These are phyloP conservation scores for Polyploca ridens DNA, from an alignment of 2,888 invertebrate species.

Conservation along the genomic window DNA sequence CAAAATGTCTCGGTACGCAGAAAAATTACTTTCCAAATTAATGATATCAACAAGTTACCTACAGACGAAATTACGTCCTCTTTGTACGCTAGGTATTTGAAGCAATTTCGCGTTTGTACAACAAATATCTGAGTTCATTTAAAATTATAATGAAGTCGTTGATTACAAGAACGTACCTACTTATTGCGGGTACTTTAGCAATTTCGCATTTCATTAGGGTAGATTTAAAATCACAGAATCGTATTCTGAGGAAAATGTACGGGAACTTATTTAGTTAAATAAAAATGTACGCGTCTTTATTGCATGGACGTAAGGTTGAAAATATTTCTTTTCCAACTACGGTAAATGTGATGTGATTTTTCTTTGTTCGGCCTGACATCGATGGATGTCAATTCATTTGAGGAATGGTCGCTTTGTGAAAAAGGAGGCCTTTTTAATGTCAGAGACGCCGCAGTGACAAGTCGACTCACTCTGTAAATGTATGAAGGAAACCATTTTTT, in stretches of 20 bases:
- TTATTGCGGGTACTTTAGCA: background rate
- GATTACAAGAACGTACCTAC: background rate
- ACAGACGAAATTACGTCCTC: conserved; percentile 1
- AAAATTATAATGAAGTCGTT: conserved; percentile 6
- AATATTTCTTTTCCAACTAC: conserved; percentile 42
- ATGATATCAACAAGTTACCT: conserved; percentile 8
- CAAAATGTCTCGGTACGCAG: conserved; percentile 17
- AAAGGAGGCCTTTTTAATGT: conserved; percentile 10
- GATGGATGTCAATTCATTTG: conserved; percentile 68
- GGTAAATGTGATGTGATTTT: conserved; percentile 56
- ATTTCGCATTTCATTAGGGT: background rate
- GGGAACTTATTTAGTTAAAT: background rate
- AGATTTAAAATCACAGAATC: conserved; percentile 3
- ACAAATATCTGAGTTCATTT: conserved; percentile 3
- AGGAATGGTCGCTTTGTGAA: conserved; percentile 52
- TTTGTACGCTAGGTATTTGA: background rate
- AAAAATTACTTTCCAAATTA: conserved; percentile 14
- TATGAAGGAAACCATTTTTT: conserved; percentile 36
- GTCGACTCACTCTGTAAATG: conserved; percentile 30
- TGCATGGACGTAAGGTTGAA: conserved; percentile 38
- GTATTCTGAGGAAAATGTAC: conserved; percentile 1
- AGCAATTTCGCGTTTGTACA: conserved; percentile 4
- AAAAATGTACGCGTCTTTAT: background rate
- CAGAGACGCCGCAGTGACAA: conserved; percentile 20
- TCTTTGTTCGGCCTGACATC: conserved; percentile 61